phyloP scores from a whole-genome alignment of 1,140 invertebrate species.

The Pararge aegeria region DNA sequence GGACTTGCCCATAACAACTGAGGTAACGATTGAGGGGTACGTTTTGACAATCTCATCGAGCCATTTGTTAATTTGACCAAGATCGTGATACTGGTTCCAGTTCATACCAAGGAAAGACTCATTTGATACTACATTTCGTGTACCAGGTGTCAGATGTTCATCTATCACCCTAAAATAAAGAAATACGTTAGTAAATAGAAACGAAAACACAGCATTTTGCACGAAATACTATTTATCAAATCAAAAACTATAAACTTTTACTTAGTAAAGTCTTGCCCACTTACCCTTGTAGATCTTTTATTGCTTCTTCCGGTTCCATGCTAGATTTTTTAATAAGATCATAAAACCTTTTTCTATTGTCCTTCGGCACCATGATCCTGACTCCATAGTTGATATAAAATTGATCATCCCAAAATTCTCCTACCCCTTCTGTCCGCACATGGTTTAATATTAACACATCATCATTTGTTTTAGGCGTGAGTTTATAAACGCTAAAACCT shows the following conservation, averaged over 20 bases:
- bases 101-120: slow-evolving; percentile 41
- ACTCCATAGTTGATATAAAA: slow-evolving; percentile 39
- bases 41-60: slow-evolving; percentile 61
- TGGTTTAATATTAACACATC: slow-evolving; percentile 40
- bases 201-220: background rate
- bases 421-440: slow-evolving; percentile 37
- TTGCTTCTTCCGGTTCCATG: slow-evolving; percentile 37
- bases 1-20: slow-evolving; percentile 79
- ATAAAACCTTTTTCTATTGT: slow-evolving; percentile 39
- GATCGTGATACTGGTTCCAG: slow-evolving; percentile 76
- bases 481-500: slow-evolving; percentile 77
- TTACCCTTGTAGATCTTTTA: slow-evolving; percentile 56
- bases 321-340: slow-evolving; percentile 17
- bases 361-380: slow-evolving; percentile 47
- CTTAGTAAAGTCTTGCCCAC: slow-evolving; percentile 40
- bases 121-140: slow-evolving; percentile 18
- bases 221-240: too few relatives aligned
- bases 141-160: slow-evolving; percentile 43
- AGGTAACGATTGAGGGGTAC: slow-evolving; percentile 71
- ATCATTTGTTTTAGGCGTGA: slow-evolving; percentile 61
- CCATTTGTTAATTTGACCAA: slow-evolving; percentile 76
- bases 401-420: slow-evolving; percentile 60
- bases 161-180: slow-evolving; percentile 50
- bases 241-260: background rate
- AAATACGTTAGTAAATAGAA: background rate